phyloP scores from a whole-genome alignment of 2,888 invertebrate genomes.

The Drosophila nr. perissopoda region DNA sequence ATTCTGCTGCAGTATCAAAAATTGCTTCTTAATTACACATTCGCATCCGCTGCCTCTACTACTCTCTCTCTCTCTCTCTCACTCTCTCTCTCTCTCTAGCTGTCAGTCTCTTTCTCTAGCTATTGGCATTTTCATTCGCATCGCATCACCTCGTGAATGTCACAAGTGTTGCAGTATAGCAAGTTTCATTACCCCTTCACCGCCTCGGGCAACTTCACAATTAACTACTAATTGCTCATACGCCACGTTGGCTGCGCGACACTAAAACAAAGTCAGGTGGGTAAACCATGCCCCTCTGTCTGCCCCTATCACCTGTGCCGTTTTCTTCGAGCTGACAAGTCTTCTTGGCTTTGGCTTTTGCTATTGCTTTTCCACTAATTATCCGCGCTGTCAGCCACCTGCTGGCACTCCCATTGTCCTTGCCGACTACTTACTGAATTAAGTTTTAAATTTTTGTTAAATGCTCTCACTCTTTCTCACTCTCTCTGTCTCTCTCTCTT shows the following conservation, averaged over 20 bases:
- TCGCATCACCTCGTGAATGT: slow-evolving; percentile 64
- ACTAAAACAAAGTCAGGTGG: slow-evolving; percentile 60
- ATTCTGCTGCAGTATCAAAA: slow-evolving; percentile 74
- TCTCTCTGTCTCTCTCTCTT: not conserved
- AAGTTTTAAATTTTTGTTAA: slow-evolving; percentile 81
- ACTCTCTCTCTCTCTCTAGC: not conserved
- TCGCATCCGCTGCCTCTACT: slow-evolving; percentile 39
- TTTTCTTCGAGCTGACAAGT: slow-evolving; percentile 10
- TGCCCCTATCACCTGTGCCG: not conserved
- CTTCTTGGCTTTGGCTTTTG: slow-evolving; percentile 44
- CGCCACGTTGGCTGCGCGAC: slow-evolving; percentile 69
- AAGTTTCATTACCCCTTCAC: slow-evolving; percentile 51
- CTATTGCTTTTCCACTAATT: slow-evolving; percentile 67
- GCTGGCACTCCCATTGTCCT: slow-evolving; percentile 33
- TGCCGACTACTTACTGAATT: slow-evolving; percentile 72
- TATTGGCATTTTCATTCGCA: slow-evolving; percentile 46
- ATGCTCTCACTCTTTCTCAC: slow-evolving; percentile 67
- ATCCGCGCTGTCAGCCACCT: slow-evolving; percentile 69
- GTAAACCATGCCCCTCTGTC: slow-evolving; percentile 13
- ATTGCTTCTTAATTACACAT: slow-evolving; percentile 76
- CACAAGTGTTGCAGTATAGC: slow-evolving; percentile 68
- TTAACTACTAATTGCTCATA: slow-evolving; percentile 81
- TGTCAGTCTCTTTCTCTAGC: slow-evolving; percentile 5
- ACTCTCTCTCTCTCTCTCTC: not conserved
- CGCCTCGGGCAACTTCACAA: slow-evolving; percentile 72